Base-by-base conservation (phyloP, 2,888 invertebrate species). In the Lymantria monacha region DNA sequence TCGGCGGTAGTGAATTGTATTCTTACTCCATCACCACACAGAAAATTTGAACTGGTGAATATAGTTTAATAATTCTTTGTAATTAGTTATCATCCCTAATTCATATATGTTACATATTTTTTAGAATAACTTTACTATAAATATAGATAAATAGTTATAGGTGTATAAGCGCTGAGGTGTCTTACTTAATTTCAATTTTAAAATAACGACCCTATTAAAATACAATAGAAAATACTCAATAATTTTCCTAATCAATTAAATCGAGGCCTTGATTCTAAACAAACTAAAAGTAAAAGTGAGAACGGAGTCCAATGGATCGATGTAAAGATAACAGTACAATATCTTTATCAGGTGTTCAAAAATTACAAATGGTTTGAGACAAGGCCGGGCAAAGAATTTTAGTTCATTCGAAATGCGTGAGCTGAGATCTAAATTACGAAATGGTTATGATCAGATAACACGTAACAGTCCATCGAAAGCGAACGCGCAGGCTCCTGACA, bases 371-470 rank as follows among this genome's bases (percentile, higher is more conserved):
- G 74, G 77, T 71, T 73, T 71, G 70, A 61, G 70, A 71, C 85
- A 84, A 85, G 85, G 87, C 74, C 81, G 78, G 66, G 70, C 40
- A 61, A 79, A 76, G 75, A 79, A 79, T 79, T 76, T 74, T 70
- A 62, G 76, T 73, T 71, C 72, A 64, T 59, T 64, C 65, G 61
- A 72, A 76, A 83, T 81, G 78, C 81, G 78, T 81, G 80, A 76
- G 72, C 74, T 65, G 64, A 78, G 73, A 72, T 76, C 73, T 66
- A 60, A 72, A 72, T 88, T 87, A 82, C 82, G 82, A 82, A 85
- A 89, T 69, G 52, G 56, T 52, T 66, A 48, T 52, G 79, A 88
- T 87, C 87, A 83, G 87, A 90, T 88, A 88, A 81, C 73, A 69
- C 60, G 75, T 72, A 72, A 74, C 70, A 63, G 69, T 69, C 66